Evolutionary conservation across 2,888 invertebrate genomes (phyloP), one percentile per base, ranked within the genome.

Genomic region (Drosophila meridiana): DNA sequence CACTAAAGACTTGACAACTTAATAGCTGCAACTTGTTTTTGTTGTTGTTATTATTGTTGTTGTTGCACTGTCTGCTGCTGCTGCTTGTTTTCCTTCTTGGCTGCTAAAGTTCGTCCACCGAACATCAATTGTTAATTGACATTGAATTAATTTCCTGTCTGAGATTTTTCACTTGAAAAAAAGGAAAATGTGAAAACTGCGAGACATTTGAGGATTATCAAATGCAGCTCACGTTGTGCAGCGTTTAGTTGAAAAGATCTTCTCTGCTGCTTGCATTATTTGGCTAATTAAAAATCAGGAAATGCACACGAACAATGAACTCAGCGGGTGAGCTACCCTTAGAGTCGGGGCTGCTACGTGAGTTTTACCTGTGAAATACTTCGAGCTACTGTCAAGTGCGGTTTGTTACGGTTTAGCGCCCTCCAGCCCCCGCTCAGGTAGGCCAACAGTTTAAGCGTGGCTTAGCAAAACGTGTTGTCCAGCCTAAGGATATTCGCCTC

Each of bases 261-360:
- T 47, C 26, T 40, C 30, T 30, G 28, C 52, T 36, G 56, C 74
- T 69, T 80, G 74, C 55, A 64, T 67, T 77, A 66, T 59, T 71
- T 80, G 89, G 81, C 83, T 88, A 86, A 84, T 84, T 88, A 78
- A 84, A 88, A 86, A 88, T 88, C 83, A 76, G 83, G 87, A 84
- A 88, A 83, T 88, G 83, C 86, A 65, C 73, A 9, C 64, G 67
- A 73, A 86, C 78, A 83, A 86, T 78, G 13, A 9, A 40, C 73
- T 2, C 52, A 26, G 28, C 55, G 56, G 62, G 76, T 38, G 69
- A 59, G 73, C 59, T 59, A 52, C 53, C 26, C 69, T 32, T 13
- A 2, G 9, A 20, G 26, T 61, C 13, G 9, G 4, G 5, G 45
- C 32, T 9, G 50, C 50, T 73, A 69, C 80, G 77, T 76, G 80